Evolutionary conservation across 2,797 vertebrate species (phyloP), one percentile per base, ranked within the genome.

Genomic region (Pogoniulus pusillus): DNA sequence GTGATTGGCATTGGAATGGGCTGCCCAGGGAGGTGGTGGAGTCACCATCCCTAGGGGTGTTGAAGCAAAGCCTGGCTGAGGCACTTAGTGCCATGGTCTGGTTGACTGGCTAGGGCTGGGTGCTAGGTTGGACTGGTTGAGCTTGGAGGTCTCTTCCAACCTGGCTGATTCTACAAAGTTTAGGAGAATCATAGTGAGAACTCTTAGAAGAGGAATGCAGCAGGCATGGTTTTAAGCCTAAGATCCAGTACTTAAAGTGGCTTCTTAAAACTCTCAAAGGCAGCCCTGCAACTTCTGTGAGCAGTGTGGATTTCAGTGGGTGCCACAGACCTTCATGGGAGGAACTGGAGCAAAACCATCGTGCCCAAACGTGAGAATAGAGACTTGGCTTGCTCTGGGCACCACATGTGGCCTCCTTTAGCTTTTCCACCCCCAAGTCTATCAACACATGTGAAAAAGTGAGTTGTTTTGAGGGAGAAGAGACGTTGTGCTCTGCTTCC

Each of bases 401-500:
- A 49, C 68, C 8, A 23, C 53, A 3, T 18, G 30, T 73, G 26
- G 4, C 8, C 30, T 37, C 16, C 16, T 63, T 17, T 37, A 82
- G 37, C 11, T 9, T 79, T 68, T 64, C 7, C 2, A 57, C 9
- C 13, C 30, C 1, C 39, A 54, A 65, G 22, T 16, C 14, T 66
- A 34, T 18, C 5, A 51, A 34, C 19, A 20, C 2, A 6, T 23
- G 13, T 35, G 32, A 87, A 26, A 0, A 53, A 69, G 37, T 24
- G n/a, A 2, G 6, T 30, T 74, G 16, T 91, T 81, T 74, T 18
- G 20, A 35, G 55, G 19, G 20, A 10, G 35, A 27, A 26, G 29
- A 26, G 0, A 0, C 49, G 13, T 3, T 69, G 22, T 53, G 8
- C 1, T 76, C 6, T 2, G 0, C 63, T 73, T 63, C 8, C 11